Percentiles rank a stretch among this genome's conserved stretches.
These are phyloP conservation scores for Echinarachnius parma DNA, from an alignment of 53 echinoderm and acorn worm genomes.

Conservation along the genomic window DNA sequence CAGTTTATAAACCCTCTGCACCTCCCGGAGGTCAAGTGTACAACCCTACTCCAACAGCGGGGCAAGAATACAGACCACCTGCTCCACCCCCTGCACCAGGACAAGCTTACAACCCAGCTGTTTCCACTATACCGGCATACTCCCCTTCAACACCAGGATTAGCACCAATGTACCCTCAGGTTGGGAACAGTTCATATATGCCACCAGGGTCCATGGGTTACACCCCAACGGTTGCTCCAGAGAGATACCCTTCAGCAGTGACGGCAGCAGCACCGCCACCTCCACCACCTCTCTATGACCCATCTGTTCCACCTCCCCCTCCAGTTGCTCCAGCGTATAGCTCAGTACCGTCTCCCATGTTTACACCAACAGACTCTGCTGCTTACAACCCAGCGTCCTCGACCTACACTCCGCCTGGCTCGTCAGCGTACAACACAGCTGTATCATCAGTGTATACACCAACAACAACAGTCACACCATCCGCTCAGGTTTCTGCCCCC, in stretches of 20 bases:
- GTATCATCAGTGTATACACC: slow-evolving; percentile 16
- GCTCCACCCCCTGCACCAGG: too few species aligned
- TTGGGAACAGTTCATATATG: too few species aligned
- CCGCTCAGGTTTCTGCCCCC: background rate
- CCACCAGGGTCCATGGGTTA: too few species aligned
- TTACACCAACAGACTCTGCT: slow-evolving; percentile 1
- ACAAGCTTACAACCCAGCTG: too few species aligned
- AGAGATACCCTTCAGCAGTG: slow-evolving; percentile 15
- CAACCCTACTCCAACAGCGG: too few species aligned
- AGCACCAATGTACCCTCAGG: too few species aligned
- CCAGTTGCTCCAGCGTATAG: background rate
- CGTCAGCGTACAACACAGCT: slow-evolving; percentile 6
- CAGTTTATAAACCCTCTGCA: too few species aligned
- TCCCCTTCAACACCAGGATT: too few species aligned
- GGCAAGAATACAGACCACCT: too few species aligned
- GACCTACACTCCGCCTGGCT: slow-evolving; percentile 6
- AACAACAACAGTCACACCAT: background rate
- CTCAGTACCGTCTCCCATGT: background rate
- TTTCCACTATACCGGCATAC: too few species aligned
- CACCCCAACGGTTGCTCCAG: too few species aligned
- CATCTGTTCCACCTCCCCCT: background rate
- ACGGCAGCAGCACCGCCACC: slow-evolving; percentile 13
- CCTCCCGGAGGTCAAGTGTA: too few species aligned
- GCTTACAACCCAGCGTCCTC: slow-evolving; percentile 17
- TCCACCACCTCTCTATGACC: background rate